Evolutionary conservation across 1,140 invertebrate species (phyloP), one percentile per base, ranked within the genome.

Genomic region (Akabosia matsudoensis): DNA sequence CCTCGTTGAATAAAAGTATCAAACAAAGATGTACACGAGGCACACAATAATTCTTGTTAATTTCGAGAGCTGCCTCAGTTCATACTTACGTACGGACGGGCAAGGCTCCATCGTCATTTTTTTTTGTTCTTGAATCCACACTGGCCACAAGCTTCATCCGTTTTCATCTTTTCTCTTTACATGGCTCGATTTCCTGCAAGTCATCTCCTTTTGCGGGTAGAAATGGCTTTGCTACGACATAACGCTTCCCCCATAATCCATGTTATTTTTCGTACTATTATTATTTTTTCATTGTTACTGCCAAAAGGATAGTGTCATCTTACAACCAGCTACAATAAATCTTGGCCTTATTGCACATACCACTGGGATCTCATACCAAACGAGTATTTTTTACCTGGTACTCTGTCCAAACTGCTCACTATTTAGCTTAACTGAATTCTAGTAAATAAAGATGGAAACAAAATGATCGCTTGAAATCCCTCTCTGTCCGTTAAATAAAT

Each of bases 131-230:
- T n/a, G n/a, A n/a, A n/a, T n/a, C n/a, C n/a, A n/a, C n/a, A n/a
- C n/a, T n/a, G n/a, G n/a, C n/a, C n/a, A n/a, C n/a, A n/a, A 45
- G 7, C 18, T 18, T 45, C 37, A 45, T 45, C 37, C 37, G 37
- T 45, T 45, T 45, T 45, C 37, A 45, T 45, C 37, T 45, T 45
- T 45, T 45, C 61, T 30, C 28, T 67, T 67, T 67, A n/a, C 31
- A 30, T 67, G 61, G 61, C 22, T 30, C 14, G 3, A 67, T 67
- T 67, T 67, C 28, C 24, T 67, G 10, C 28, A 31, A 30, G 28
- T 16, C 61, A 67, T 30, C 61, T 67, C 61, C 61, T 67, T 67
- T 67, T 67, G 61, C 26, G 61, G 37, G 61, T 30, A 67, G 30
- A 7, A 16, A 24, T 24, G 10, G 54, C 13, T 56, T 18, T 45